These are phyloP conservation scores for Dendronephthya gigantea DNA, from an alignment of 64 coral and sea anemone species.

Conservation along the genomic window DNA sequence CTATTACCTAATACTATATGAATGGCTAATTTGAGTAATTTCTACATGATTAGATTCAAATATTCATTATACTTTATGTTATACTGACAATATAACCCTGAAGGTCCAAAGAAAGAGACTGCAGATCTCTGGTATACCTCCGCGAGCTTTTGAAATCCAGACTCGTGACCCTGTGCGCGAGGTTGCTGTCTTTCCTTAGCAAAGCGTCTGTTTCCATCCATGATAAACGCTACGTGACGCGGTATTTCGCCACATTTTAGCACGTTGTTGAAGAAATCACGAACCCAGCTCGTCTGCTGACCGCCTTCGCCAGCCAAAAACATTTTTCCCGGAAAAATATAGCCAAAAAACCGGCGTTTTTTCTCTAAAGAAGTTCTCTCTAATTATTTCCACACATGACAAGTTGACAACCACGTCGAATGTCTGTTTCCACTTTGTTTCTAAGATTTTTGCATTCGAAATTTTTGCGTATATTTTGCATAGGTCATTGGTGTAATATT, in stretches of 20 bases:
- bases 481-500: too few relatives aligned
- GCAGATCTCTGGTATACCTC: conserved; percentile 38
- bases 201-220: conserved; percentile 93
- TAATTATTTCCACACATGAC: background rate
- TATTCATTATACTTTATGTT: too few relatives aligned
- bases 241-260: conserved; percentile 77
- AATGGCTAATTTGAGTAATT: too few relatives aligned
- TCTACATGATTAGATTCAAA: too few relatives aligned
- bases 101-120: background rate
- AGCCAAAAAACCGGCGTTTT: background rate
- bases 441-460: background rate
- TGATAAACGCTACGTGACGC: conserved; percentile 87
- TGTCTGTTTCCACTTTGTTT: background rate
- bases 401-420: background rate
- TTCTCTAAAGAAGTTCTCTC: background rate
- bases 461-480: background rate
- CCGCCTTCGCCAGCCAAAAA: conserved; percentile 71
- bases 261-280: conserved; percentile 86
- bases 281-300: conserved; percentile 46
- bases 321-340: background rate
- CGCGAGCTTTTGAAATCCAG: conserved; percentile 83
- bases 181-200: conserved; percentile 80
- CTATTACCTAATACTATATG: too few relatives aligned
- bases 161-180: conserved; percentile 94
- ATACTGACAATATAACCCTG: too few relatives aligned